Evolutionary conservation across 1,140 invertebrate species (phyloP).

Genomic region (Hirudo medicinalis): DNA sequence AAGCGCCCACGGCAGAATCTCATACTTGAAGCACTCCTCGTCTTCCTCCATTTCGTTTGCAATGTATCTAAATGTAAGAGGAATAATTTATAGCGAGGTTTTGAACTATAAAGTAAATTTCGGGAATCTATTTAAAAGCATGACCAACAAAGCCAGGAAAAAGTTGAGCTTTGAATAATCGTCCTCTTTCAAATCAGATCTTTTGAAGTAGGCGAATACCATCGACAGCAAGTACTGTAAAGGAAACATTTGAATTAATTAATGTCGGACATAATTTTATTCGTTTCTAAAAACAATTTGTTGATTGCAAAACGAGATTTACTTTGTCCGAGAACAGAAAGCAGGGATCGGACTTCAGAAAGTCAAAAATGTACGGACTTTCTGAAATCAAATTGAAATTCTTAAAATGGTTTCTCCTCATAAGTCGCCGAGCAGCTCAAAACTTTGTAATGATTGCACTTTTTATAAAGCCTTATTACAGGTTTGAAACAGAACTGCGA

Average conservation of each 20-base stretch:
- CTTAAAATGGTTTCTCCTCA: background rate
- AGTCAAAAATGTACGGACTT: background rate
- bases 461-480: background rate
- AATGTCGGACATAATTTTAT: background rate
- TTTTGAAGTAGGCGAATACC: conserved; percentile 15
- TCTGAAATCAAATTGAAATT: conserved; percentile 1
- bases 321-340: conserved; percentile 15
- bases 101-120: background rate
- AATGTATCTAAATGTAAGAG: conserved; percentile 39
- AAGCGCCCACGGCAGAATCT: conserved; percentile 45
- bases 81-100: background rate
- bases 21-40: conserved; percentile 45
- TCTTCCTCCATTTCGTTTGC: conserved; percentile 53
- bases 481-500: background rate
- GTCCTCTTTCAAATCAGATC: conserved; percentile 8
- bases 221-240: conserved; percentile 12
- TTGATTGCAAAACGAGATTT: background rate
- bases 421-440: background rate
- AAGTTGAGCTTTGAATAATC: conserved; percentile 4
- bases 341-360: conserved; percentile 14
- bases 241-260: background rate
- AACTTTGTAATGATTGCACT: background rate
- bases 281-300: background rate
- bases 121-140: background rate
- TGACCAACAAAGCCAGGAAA: conserved; percentile 14